A percentile compares a stretch with the other conserved stretches of the same genome.
Evolutionary conservation across 2,113 vertebrate genomes (phyloP).

Genomic region (Actinemys pallida): DNA sequence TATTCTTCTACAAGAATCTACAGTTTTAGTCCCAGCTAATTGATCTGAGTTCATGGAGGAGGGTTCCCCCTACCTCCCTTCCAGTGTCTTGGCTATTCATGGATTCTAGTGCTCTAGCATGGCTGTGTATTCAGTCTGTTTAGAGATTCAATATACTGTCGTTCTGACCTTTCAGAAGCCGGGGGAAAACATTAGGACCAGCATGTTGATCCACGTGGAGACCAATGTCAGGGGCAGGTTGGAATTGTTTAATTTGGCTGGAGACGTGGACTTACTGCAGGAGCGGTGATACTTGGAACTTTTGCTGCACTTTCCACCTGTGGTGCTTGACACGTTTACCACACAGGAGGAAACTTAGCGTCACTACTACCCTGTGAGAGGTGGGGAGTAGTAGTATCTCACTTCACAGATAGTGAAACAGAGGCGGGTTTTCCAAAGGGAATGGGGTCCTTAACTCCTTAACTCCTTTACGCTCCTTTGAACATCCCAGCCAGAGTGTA

Average conservation of each 20-base stretch:
- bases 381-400: neutral
- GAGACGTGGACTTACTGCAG: neutral
- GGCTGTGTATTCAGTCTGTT: constrained; percentile 67
- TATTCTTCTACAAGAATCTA: constrained; percentile 71
- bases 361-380: neutral
- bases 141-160: constrained; percentile 67
- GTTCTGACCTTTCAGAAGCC: constrained; percentile 66
- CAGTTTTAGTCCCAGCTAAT: constrained; percentile 68
- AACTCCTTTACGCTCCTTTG: neutral
- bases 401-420: neutral
- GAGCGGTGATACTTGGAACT: neutral
- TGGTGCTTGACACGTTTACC: neutral
- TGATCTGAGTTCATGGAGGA: constrained; percentile 73
- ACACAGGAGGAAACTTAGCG: neutral
- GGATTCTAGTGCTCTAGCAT: constrained; percentile 69
- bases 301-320: neutral
- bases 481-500: neutral
- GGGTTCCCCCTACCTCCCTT: constrained; percentile 31
- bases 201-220: constrained; percentile 42
- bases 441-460: neutral
- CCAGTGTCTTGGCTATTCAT: constrained; percentile 67
- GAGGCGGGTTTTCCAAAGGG: neutral
- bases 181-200: constrained; percentile 48
- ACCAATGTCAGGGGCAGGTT: constrained; percentile 29
- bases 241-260: neutral